A percentile compares a stretch with the other conserved stretches of the same genome.
These are phyloP conservation scores for Allophyes oxyacanthae DNA, from an alignment of 2,888 invertebrate genomes.

Conservation along the genomic window DNA sequence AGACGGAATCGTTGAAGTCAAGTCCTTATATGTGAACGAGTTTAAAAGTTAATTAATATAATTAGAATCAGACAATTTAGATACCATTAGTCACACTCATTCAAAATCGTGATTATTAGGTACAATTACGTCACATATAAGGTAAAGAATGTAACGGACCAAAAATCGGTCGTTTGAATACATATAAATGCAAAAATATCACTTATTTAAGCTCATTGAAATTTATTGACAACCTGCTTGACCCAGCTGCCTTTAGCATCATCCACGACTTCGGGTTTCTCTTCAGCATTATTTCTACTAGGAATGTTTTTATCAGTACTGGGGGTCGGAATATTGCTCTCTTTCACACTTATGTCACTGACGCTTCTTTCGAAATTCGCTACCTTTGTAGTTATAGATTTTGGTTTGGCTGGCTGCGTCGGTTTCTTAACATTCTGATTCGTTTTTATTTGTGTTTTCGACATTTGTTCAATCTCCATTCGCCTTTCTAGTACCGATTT, in stretches of 20 bases:
- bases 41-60: too few relatives aligned
- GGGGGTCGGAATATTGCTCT: conserved; percentile 46
- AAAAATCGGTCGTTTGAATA: conserved; percentile 24
- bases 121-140: conserved; percentile 24
- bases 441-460: conserved; percentile 71
- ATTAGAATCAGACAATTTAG: too few relatives aligned
- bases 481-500: conserved; percentile 84
- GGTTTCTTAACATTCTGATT: conserved; percentile 71
- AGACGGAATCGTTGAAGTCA: conserved; percentile 69
- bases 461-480: conserved; percentile 83
- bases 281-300: conserved; percentile 63
- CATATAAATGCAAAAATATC: conserved; percentile 77
- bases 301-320: conserved; percentile 58
- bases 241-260: conserved; percentile 91
- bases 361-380: conserved; percentile 77
- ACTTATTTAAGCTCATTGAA: conserved; percentile 87
- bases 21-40: conserved; percentile 28
- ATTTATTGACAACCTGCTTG: conserved; percentile 92
- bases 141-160: conserved; percentile 9
- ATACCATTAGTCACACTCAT: too few relatives aligned
- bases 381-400: conserved; percentile 79
- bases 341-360: conserved; percentile 64
- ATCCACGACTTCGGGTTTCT: conserved; percentile 59
- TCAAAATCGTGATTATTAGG: too few relatives aligned
- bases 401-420: conserved; percentile 72